Evolutionary conservation across 1,140 invertebrate species (phyloP).

Genomic region (Phthorimaea operculella): DNA sequence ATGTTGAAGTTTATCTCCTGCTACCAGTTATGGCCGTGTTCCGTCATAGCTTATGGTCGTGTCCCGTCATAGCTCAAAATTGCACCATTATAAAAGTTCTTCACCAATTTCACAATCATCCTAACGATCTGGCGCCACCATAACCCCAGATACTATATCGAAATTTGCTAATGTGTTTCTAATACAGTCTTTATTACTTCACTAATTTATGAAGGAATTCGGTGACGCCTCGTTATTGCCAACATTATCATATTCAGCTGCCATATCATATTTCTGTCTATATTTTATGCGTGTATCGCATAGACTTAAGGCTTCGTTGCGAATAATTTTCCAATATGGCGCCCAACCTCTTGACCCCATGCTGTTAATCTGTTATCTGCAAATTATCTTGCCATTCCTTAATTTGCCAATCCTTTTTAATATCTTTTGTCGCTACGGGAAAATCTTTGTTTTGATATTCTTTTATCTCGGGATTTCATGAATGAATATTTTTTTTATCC

Average conservation of each 20-base stretch:
- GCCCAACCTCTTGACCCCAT: background rate
- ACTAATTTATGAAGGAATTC: constrained; percentile 1
- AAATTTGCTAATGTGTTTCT: background rate
- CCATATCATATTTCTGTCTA: background rate
- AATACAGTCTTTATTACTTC: background rate
- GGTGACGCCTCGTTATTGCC: background rate
- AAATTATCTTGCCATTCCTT: background rate
- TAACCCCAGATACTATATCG: background rate
- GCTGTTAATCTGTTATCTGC: background rate
- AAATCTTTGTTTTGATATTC: no score
- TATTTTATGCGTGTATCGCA: background rate
- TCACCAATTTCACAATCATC: no score
- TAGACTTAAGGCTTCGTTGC: background rate
- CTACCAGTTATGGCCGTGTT: no score
- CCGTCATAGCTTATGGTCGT: no score
- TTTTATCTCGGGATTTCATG: no score
- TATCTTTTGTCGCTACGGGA: no score
- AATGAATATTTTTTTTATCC: no score
- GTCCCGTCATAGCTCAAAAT: no score
- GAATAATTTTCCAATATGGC: background rate
- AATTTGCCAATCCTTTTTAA: no score
- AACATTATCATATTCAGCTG: background rate
- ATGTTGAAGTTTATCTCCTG: no score
- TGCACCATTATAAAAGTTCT: no score
- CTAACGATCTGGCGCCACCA: background rate